Conservation (phyloP, 2,888 invertebrate species). For the Epistrophe eligans region DNA sequence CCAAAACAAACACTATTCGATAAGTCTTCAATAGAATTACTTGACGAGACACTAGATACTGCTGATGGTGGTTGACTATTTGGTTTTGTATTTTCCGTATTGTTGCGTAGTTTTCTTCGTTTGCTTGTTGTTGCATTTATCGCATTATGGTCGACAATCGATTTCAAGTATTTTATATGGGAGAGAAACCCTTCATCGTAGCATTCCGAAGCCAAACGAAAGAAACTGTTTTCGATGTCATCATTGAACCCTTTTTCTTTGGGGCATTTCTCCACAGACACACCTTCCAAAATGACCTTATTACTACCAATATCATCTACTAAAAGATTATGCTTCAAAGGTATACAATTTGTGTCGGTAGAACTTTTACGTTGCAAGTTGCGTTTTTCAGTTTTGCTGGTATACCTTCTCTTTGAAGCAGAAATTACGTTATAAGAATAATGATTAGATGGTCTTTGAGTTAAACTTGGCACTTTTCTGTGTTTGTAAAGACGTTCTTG, state of each 20-base stretch:
- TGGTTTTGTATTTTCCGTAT: conserved; percentile 20
- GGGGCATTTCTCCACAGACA: background rate
- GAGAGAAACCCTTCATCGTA: conserved; percentile 82
- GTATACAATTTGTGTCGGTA: background rate
- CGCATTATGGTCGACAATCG: conserved; percentile 81
- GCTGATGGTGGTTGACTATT: conserved; percentile 58
- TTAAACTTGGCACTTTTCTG: conserved; percentile 25
- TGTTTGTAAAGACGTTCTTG: conserved; percentile 50
- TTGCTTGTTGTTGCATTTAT: conserved; percentile 74
- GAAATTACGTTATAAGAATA: conserved; percentile 8
- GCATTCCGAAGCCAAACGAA: conserved; percentile 81
- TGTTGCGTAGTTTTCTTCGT: conserved; percentile 26
- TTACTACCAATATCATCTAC: background rate
- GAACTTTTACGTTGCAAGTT: conserved; percentile 39
- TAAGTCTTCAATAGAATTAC: conserved; percentile 44
- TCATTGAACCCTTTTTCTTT: conserved; percentile 25
- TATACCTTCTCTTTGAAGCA: background rate
- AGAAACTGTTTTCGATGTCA: conserved; percentile 70
- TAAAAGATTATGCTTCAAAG: background rate
- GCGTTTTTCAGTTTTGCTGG: conserved; percentile 8
- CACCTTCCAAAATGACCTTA: conserved; percentile 31
- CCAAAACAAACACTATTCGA: conserved; percentile 24
- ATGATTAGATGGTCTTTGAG: conserved; percentile 12
- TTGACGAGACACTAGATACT: conserved; percentile 52
- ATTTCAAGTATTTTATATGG: conserved; percentile 82